These are phyloP conservation scores for Engraulis encrasicolus DNA, from an alignment of 2,113 vertebrate species.

Conservation along the genomic window DNA sequence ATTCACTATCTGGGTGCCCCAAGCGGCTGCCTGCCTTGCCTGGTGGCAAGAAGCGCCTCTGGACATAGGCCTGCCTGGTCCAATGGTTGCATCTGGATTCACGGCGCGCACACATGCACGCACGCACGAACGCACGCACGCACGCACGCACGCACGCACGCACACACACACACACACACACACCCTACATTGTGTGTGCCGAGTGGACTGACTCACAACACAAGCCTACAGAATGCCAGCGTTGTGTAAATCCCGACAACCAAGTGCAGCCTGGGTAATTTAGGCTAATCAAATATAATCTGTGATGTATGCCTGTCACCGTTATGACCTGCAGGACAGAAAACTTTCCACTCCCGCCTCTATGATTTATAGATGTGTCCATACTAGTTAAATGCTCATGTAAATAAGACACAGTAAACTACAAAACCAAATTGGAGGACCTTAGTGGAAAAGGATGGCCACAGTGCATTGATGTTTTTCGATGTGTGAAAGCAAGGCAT, in stretches of 20 bases:
- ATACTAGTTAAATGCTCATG: not conserved
- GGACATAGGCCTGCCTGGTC: too few relatives aligned
- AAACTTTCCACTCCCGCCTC: not conserved
- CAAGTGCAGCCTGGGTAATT: not conserved
- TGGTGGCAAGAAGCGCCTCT: too few relatives aligned
- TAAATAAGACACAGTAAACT: conserved; percentile 10
- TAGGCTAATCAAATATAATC: not conserved
- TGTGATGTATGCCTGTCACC: conserved; percentile 4
- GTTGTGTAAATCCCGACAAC: not conserved
- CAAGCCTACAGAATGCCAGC: not conserved
- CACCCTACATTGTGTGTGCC: not conserved
- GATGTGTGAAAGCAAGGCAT: too few relatives aligned
- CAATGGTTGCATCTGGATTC: not conserved
- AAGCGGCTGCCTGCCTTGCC: too few relatives aligned
- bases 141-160: not conserved
- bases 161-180: not conserved
- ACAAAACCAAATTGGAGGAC: not conserved
- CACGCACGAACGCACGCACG: not conserved
- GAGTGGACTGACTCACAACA: not conserved
- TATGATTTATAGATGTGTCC: not conserved
- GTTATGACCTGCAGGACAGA: not conserved
- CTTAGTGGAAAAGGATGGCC: not conserved
- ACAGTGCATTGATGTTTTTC: too few relatives aligned
- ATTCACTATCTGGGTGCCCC: too few relatives aligned
- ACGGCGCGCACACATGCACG: not conserved